phyloP scores from a whole-genome alignment of 64 coral and sea anemone species.

The Platygyra sinensis region DNA sequence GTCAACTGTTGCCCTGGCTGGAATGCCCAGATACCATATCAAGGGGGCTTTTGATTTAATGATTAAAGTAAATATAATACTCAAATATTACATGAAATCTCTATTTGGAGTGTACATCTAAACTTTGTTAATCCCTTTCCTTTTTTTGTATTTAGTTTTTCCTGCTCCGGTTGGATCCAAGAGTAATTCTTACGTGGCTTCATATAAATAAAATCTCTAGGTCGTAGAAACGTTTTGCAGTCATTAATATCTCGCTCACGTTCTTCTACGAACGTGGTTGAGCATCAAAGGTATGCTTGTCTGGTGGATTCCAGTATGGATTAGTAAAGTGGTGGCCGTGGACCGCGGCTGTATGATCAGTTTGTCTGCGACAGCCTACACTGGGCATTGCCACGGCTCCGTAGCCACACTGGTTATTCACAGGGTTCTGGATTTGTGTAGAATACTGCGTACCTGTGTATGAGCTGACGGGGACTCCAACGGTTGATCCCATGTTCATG shows the following conservation, averaged over 20 bases:
- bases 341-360: slow-evolving; percentile 80
- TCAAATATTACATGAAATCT: slow-evolving; percentile 79
- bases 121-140: slow-evolving; percentile 28
- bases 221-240: slow-evolving; percentile 47
- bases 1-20: slow-evolving; percentile 42
- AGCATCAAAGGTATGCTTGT: slow-evolving; percentile 86
- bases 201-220: slow-evolving; percentile 72
- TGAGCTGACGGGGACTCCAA: slow-evolving; percentile 89
- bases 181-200: slow-evolving; percentile 19
- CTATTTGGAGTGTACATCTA: slow-evolving; percentile 68
- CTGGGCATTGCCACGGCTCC: slow-evolving; percentile 90
- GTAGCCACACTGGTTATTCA: slow-evolving; percentile 96
- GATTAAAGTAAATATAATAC: slow-evolving; percentile 94
- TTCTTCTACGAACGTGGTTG: slow-evolving; percentile 78
- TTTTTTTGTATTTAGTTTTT: slow-evolving; percentile 18
- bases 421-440: slow-evolving; percentile 93
- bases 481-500: slow-evolving; percentile 93
- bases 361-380: slow-evolving; percentile 87
- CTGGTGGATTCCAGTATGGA: slow-evolving; percentile 92
- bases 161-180: slow-evolving; percentile 6
- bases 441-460: slow-evolving; percentile 96
- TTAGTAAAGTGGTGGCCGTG: slow-evolving; percentile 68
- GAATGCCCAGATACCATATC: slow-evolving; percentile 27
- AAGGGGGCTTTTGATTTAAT: slow-evolving; percentile 70
- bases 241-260: slow-evolving; percentile 49